Evolutionary conservation across 2,113 vertebrate species (phyloP), one percentile per base, ranked within the genome.

Genomic region (Microcebus tavaratra): DNA sequence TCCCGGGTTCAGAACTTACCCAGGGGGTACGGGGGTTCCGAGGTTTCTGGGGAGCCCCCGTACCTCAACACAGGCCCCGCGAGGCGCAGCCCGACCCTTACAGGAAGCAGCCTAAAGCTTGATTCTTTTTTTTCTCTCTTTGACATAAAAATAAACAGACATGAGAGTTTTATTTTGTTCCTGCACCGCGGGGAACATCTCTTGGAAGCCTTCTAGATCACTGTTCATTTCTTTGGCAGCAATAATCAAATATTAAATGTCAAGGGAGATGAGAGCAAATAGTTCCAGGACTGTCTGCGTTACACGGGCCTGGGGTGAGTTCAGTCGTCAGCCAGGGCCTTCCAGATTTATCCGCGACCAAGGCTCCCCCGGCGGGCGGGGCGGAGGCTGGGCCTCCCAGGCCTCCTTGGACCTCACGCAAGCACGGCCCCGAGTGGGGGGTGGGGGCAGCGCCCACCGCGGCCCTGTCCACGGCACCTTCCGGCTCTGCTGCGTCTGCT

Each of bases 221-320:
- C 70, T n/a, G 55, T 61, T 89, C 42, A 57, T 65, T 89, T 84
- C 36, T 90, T 75, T 76, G 76, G 89, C 78, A 70, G 29, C 67
- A 70, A 72, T 72, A 39, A 36, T n/a, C 48, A 76, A 80, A 73
- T 81, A 65, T 6, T 70, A 89, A 93, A 90, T 84, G 89, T 81
- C 34, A 34, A 27, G 92, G 88, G 55, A 90, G 55, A 59, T 81
- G 25, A 48, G 42, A 75, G 91, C 82, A 39, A 57, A 13, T 6
- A 59, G 70, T 34, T 91, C 65, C 13, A 72, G 57, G 70, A 80
- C 3, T 15, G 14, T 63, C 31, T 65, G 61, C n/a, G 31, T 73
- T 55, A 34, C 31, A 36, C 2, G 11, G 72, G 68, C 79, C 86
- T n/a, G n/a, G 18, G 86, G 55, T 1, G 6, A n/a, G 55, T 18